Evolutionary conservation across 2,113 vertebrate genomes (phyloP), one percentile per base, ranked within the genome.

Genomic region (Hydropotes inermis): DNA sequence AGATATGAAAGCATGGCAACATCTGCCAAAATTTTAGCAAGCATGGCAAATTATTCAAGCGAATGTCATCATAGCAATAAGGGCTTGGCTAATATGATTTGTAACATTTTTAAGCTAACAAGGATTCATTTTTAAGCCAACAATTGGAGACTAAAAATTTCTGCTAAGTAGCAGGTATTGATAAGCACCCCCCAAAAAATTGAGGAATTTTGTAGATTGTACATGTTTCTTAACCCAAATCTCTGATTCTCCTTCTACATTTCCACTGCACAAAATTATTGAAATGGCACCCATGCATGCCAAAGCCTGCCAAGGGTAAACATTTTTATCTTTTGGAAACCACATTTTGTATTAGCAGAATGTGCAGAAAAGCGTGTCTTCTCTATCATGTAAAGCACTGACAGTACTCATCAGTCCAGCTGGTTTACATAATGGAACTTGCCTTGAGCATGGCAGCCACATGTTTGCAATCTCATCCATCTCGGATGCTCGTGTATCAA

Each of bases 261-360:
- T 94, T 78, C 82, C 33, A 74, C 9, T 52, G 25, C 45, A 36
- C 55, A 90, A 45, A n/a, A 39, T 57, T 76, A 14, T 83, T 94
- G 55, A 83, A 96, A 94, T 52, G 58, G 87, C 8, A 33, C 30
- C 7, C 78, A 43, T 13, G 85, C 98, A 74, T 64, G 94, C 78
- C 55, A 33, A 23, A 52, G 82, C 97, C 86, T 98, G 95, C 39
- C 55, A 76, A 70, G 7, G 23, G 7, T 86, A 94, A 97, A 50
- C 47, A 39, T 86, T 78, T 94, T 97, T 98, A 95, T 98, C 97
- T 97, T 92, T 95, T 19, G 64, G 54, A 83, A 96, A 97, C 93
- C 96, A 91, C 78, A 28, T 89, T 94, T 79, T 83, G 57, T 84
- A 87, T 91, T 93, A 83, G 61, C 16, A 92, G 92, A 96, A 96